Evolutionary conservation across 1,140 invertebrate genomes (phyloP), one percentile per base, ranked within the genome.

Genomic region (Myzus persicae): DNA sequence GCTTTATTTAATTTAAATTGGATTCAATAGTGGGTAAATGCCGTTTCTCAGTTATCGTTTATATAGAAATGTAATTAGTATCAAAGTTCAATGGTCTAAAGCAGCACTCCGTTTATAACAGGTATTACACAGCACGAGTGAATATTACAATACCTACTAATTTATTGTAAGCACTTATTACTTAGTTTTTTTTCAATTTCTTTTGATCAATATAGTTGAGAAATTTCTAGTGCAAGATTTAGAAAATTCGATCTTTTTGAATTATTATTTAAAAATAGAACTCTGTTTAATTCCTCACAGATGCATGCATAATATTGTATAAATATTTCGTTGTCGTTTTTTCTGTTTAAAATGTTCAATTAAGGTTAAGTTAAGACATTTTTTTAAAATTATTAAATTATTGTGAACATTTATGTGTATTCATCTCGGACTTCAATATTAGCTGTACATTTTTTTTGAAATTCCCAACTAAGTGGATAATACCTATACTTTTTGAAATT

Each of bases 1-100:
- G 81, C 20, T 40, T 84, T 84, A 84, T 40, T 84, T 42, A 38
- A 84, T 84, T 67, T 67, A 67, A 84, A 26, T 84, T 84, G 38
- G 8, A 84, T 40, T 84, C 42, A 84, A 84, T 84, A 84, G 36
- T 40, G 22, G 81, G 38, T 40, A 84, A 84, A 84, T 40, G 5
- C n/a, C 36, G 5, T 84, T 40, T 42, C 11, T 85, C 82, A 42
- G 82, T 85, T 85, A 85, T 40, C 38, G 38, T 85, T 85, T 85
- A 31, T 26, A 85, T 14, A 85, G 38, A 40, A 85, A 42, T 42
- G 8, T 40, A 85, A 85, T 85, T 85, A 85, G 31, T n/a, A 36
- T 76, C 59, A 76, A 76, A 76, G n/a, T 76, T 76, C 59, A 76
- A 76, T 14, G 59, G 31, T 76, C 59, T 76, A 76, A 76, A 18